Percentiles rank a stretch among this genome's conserved stretches.
Evolutionary conservation across 2,888 invertebrate species (phyloP).

Genomic region (Exephanes ischioxanthus): DNA sequence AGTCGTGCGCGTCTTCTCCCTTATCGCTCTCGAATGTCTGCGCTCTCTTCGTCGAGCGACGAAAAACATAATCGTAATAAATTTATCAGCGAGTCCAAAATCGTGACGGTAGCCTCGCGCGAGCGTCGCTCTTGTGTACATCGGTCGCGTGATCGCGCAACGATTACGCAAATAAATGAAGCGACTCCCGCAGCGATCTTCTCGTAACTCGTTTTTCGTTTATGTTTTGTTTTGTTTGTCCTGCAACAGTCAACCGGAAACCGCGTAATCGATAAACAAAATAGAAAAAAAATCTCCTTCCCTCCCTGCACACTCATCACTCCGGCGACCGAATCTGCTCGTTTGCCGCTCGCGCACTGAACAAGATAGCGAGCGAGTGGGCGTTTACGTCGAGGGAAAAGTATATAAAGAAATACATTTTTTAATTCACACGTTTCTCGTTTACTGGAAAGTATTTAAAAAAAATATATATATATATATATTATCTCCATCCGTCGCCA

Average conservation of each 20-base stretch:
- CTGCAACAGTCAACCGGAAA: neutral
- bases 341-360: constrained; percentile 1
- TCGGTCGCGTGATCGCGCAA: constrained; percentile 50
- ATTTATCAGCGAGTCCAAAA: neutral
- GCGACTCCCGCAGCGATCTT: neutral
- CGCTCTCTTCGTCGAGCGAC: neutral
- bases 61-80: neutral
- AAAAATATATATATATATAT: too few relatives aligned
- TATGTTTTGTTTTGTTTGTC: neutral
- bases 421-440: too few relatives aligned
- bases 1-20: neutral
- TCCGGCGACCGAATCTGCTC: neutral
- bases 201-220: neutral
- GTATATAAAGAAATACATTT: neutral
- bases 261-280: neutral
- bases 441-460: too few relatives aligned
- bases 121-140: neutral
- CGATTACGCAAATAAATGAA: constrained; percentile 68
- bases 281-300: neutral
- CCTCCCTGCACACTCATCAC: neutral
- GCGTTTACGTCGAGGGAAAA: constrained; percentile 17
- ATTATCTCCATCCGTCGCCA: too few relatives aligned
- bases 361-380: constrained; percentile 42
- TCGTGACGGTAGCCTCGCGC: neutral
- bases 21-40: neutral